Percentiles rank a stretch among this genome's conserved stretches.
Evolutionary conservation across 37 sponge, comb jelly and placozoan species (phyloP).

Genomic region (Aplysina aerophoba): DNA sequence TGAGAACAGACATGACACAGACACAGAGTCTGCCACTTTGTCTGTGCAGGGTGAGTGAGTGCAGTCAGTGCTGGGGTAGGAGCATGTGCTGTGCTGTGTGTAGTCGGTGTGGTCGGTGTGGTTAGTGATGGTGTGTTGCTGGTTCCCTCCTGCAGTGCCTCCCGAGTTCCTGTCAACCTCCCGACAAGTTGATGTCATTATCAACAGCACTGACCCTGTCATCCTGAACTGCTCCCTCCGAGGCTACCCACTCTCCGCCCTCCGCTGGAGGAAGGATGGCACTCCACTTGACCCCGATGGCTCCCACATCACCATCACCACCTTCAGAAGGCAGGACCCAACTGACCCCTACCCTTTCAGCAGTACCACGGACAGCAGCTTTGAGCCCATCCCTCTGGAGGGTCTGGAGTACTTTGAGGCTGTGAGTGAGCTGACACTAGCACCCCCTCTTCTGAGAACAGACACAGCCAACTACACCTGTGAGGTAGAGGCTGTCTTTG

Average conservation of each 20-base stretch:
- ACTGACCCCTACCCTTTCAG: neutral
- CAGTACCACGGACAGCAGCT: neutral
- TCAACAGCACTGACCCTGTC: conserved; percentile 8
- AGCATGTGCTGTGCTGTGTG: conserved; percentile 6
- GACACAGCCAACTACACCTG: conserved; percentile 78
- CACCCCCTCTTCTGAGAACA: conserved; percentile 31
- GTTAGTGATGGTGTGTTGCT: neutral
- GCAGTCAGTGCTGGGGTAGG: conserved; percentile 5
- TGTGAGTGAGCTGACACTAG: conserved; percentile 46
- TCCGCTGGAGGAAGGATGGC: conserved; percentile 6
- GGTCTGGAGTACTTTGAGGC: conserved; percentile 41
- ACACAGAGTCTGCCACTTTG: conserved; percentile 33
- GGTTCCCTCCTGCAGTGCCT: conserved; percentile 41
- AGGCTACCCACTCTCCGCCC: conserved; percentile 1
- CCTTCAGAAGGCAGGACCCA: conserved; percentile 16
- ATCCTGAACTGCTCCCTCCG: neutral
- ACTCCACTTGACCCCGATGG: neutral
- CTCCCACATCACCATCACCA: neutral
- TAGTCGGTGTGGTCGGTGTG: neutral
- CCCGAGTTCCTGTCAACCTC: conserved; percentile 51
- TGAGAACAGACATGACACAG: conserved; percentile 39
- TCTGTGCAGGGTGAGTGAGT: conserved; percentile 71
- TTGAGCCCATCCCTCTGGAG: neutral
- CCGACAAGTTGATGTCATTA: neutral
- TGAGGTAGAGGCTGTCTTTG: conserved; percentile 38